Evolutionary conservation across 2,113 vertebrate genomes (phyloP), one percentile per base, ranked within the genome.

Genomic region (Psophia crepitans): DNA sequence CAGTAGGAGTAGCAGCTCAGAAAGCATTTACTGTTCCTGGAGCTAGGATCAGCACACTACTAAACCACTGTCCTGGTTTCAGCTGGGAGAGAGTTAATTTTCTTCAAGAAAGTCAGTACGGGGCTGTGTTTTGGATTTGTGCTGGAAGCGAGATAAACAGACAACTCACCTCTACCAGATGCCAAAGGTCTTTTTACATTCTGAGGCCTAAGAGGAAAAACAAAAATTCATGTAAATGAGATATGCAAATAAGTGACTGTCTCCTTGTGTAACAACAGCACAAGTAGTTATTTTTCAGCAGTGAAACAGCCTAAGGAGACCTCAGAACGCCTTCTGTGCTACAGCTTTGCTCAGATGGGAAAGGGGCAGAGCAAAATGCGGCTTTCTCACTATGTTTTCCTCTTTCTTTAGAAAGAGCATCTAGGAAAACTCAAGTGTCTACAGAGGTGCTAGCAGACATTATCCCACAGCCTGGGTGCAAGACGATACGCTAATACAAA

Each of bases 131-230:
- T n/a, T n/a, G n/a, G n/a, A n/a, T n/a, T n/a, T n/a, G n/a, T n/a
- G n/a, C n/a, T n/a, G n/a, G n/a, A n/a, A 76, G 82, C 7, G 77
- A 75, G 65, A 80, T 56, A 94, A 97, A 85, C 69, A 69, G 89
- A 75, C 92, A 86, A 97, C 98, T 98, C 96, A 98, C 98, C 98
- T 97, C 96, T 98, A 76, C 97, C 97, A 87, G 98, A 97, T 33
- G 95, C 93, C 97, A 98, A 97, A 46, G 99, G 99, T 60, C 99
- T 98, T 94, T 98, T 98, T 70, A 99, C 96, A 22, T 98, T 97
- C 73, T 98, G 98, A 28, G 99, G 99, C 94, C 99, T 99, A 96
- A 46, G 63, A 95, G 88, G 37, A 32, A 35, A 71, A 51, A 84
- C 82, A 41, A 79, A 56, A 26, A 76, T 68, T 41, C 33, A 96